phyloP scores from a whole-genome alignment of 2,888 invertebrate species.

The Eustalomyia histrio region DNA sequence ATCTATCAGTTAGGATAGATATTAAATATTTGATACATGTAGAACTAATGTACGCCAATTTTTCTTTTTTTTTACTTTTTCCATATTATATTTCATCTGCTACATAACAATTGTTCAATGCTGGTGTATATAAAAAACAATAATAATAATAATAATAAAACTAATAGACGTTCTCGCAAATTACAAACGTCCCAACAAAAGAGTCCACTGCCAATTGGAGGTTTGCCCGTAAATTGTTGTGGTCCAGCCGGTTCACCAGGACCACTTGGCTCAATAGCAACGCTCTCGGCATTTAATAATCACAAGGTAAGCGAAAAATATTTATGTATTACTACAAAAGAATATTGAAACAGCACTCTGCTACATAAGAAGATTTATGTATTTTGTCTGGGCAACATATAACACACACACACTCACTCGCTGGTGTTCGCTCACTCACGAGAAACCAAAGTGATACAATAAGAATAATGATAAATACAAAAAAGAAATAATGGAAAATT shows the following conservation, averaged over 20 bases:
- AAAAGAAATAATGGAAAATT: not conserved
- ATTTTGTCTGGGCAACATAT: not conserved
- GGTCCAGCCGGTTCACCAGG: slow-evolving; percentile 90
- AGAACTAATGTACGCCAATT: slow-evolving; percentile 27
- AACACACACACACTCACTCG: not conserved
- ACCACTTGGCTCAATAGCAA: slow-evolving; percentile 90
- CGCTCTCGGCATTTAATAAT: slow-evolving; percentile 90
- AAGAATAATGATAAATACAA: not conserved
- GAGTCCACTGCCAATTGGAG: slow-evolving; percentile 85
- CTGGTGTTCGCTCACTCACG: too few species aligned
- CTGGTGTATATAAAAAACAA: not conserved
- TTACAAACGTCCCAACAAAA: slow-evolving; percentile 86
- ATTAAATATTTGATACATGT: not conserved
- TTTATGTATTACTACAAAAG: not conserved
- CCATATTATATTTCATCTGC: slow-evolving; percentile 19
- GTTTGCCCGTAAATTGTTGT: slow-evolving; percentile 90
- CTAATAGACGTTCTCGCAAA: slow-evolving; percentile 85
- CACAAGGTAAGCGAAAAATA: slow-evolving; percentile 83
- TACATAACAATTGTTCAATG: not conserved
- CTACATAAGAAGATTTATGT: slow-evolving; percentile 47
- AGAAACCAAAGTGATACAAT: not conserved
- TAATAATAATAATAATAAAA: slow-evolving; percentile 16
- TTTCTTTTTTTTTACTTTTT: not conserved
- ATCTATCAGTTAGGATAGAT: slow-evolving; percentile 11
- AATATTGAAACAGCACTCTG: slow-evolving; percentile 1